Conservation (phyloP, 2,888 invertebrate species). For the Cheilosia scutellata region DNA sequence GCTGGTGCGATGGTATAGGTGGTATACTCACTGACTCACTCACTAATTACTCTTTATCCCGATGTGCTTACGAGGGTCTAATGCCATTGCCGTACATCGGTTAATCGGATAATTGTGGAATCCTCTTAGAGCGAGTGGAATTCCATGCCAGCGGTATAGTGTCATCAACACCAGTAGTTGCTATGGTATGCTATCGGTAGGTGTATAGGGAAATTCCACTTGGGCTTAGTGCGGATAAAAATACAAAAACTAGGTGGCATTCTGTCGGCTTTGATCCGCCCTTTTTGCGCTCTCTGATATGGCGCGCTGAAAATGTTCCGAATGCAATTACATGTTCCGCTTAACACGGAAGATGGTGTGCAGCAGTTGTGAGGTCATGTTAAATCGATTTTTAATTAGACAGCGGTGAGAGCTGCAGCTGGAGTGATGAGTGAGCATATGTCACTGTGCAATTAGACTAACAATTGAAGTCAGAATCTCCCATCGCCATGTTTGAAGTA, state of each 20-base stretch:
- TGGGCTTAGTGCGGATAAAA: conserved; percentile 36
- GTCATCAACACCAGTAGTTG: conserved; percentile 50
- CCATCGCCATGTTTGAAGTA: neutral
- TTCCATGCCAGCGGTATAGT: conserved; percentile 42
- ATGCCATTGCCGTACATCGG: conserved; percentile 71
- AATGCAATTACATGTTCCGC: conserved; percentile 26
- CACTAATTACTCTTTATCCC: conserved; percentile 80
- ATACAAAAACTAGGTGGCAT: conserved; percentile 41
- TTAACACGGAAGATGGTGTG: conserved; percentile 6
- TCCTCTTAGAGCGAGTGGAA: conserved; percentile 80
- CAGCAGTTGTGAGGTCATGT: conserved; percentile 35
- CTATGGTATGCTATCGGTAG: too few species aligned
- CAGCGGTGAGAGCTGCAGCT: neutral
- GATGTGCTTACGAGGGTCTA: conserved; percentile 76
- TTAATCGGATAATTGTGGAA: conserved; percentile 82
- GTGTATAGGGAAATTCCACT: conserved; percentile 39
- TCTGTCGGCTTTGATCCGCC: conserved; percentile 49
- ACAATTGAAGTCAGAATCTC: neutral
- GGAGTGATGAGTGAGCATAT: neutral
- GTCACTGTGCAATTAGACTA: neutral
- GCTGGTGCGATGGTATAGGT: neutral
- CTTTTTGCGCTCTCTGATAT: conserved; percentile 18
- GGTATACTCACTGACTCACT: conserved; percentile 63
- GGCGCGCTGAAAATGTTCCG: neutral
- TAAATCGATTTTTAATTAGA: conserved; percentile 54